These are phyloP conservation scores for Troilus luridus DNA, from an alignment of 2,888 invertebrate genomes.

Conservation along the genomic window DNA sequence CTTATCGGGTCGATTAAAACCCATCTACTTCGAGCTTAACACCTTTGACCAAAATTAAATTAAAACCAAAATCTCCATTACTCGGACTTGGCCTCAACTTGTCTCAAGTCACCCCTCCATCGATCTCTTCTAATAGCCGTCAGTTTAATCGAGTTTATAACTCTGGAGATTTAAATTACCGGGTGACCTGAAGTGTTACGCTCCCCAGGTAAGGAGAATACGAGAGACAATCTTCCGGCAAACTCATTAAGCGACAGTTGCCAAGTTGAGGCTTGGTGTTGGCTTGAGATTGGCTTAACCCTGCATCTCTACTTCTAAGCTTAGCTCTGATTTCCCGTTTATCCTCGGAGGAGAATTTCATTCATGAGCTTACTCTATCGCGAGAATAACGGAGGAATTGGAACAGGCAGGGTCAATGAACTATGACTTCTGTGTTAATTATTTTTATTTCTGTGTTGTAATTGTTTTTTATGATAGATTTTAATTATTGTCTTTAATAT, in stretches of 20 bases:
- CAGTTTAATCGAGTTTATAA: slow-evolving; percentile 35
- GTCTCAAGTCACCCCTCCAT: not conserved
- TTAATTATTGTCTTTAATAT: too few species aligned
- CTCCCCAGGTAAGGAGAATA: not conserved
- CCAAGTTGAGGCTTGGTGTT: not conserved
- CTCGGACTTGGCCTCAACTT: not conserved
- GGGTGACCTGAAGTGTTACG: not conserved
- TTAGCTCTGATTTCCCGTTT: not conserved
- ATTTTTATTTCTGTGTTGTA: not conserved
- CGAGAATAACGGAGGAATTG: not conserved
- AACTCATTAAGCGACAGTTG: not conserved
- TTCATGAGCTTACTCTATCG: not conserved
- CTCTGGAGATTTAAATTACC: not conserved
- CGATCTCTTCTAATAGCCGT: not conserved
- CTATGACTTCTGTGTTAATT: not conserved
- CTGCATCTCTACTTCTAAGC: not conserved
- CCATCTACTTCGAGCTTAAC: not conserved
- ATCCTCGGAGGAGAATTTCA: not conserved
- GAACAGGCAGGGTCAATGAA: not conserved
- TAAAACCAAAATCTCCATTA: not conserved
- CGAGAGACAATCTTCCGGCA: not conserved
- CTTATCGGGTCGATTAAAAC: not conserved
- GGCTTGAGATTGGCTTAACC: not conserved
- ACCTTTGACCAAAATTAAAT: not conserved
- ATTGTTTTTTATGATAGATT: not conserved